These are phyloP conservation scores for Pagrus major DNA, from an alignment of 2,113 vertebrate genomes.

Conservation along the genomic window DNA sequence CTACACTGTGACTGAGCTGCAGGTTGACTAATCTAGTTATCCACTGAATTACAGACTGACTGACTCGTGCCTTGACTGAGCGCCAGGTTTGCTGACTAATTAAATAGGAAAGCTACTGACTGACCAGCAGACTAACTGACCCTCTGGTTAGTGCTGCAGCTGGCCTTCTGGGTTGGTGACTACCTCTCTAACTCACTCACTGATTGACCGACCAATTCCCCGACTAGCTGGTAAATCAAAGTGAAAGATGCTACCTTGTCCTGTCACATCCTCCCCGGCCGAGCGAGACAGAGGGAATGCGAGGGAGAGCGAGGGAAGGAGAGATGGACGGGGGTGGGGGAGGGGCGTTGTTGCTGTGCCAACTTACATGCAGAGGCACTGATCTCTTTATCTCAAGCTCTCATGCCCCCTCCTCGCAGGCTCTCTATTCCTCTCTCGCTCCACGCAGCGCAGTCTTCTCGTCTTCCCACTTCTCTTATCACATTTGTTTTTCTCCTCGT, in stretches of 20 bases:
- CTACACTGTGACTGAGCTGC: constrained; percentile 4
- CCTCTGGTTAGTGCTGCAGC: neutral
- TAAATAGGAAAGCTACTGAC: neutral
- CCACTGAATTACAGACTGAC: neutral
- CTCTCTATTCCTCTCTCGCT: neutral
- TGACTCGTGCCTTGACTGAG: neutral
- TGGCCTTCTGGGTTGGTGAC: too few species aligned
- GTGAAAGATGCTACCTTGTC: constrained; percentile 10
- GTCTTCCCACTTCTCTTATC: neutral
- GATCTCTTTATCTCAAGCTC: constrained; percentile 65
- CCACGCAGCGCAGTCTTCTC: neutral
- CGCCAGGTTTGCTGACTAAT: neutral
- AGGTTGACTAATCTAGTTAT: neutral
- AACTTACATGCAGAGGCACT: constrained; percentile 35
- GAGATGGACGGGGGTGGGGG: constrained; percentile 34
- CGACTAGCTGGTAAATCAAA: neutral
- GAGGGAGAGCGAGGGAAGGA: constrained; percentile 12
- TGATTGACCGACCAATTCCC: neutral
- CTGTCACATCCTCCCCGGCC: constrained; percentile 46
- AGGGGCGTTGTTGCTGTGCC: constrained; percentile 46
- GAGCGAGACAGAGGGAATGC: constrained; percentile 19
- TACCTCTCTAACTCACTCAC: neutral
- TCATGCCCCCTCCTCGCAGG: constrained; percentile 1
- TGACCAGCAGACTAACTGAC: neutral
- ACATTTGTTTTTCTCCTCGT: neutral